Evolutionary conservation across 1,140 invertebrate species (phyloP).

Genomic region (Oedothorax gibbosus): DNA sequence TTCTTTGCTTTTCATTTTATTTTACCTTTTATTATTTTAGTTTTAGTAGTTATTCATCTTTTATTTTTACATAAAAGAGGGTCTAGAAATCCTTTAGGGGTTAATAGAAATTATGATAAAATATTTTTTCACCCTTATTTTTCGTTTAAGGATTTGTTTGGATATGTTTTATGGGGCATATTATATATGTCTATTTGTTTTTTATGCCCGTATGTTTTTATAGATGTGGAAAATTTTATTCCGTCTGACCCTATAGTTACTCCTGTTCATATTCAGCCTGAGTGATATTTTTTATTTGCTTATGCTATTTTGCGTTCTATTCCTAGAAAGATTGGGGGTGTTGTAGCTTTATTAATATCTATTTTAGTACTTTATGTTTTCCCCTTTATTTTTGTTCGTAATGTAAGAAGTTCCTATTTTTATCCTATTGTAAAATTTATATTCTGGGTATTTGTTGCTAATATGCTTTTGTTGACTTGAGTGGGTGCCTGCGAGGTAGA

Average conservation of each 20-base stretch:
- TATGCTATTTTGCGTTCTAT: constrained; percentile 81
- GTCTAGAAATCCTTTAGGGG: constrained; percentile 74
- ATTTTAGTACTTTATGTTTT: constrained; percentile 75
- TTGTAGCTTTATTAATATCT: constrained; percentile 75
- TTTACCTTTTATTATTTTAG: constrained; percentile 76
- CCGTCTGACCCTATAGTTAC: constrained; percentile 78
- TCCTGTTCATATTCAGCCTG: constrained; percentile 79
- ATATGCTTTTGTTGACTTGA: constrained; percentile 76
- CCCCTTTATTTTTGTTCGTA: constrained; percentile 71
- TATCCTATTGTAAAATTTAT: constrained; percentile 72
- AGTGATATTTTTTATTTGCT: constrained; percentile 83
- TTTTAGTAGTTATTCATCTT: constrained; percentile 74
- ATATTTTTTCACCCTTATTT: constrained; percentile 71
- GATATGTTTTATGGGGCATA: too few species aligned
- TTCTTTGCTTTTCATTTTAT: constrained; percentile 80
- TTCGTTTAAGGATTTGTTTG: constrained; percentile 6
- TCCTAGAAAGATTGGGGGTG: constrained; percentile 80
- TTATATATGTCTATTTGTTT: background rate
- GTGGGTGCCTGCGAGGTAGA: constrained; percentile 75
- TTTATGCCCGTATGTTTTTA: constrained; percentile 73
- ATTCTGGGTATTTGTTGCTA: constrained; percentile 73
- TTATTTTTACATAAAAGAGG: constrained; percentile 72
- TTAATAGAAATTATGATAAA: constrained; percentile 74
- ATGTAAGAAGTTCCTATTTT: constrained; percentile 72
- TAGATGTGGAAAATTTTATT: constrained; percentile 78